Conservation (phyloP, 2,888 invertebrate species). For the Oligia latruncula region DNA sequence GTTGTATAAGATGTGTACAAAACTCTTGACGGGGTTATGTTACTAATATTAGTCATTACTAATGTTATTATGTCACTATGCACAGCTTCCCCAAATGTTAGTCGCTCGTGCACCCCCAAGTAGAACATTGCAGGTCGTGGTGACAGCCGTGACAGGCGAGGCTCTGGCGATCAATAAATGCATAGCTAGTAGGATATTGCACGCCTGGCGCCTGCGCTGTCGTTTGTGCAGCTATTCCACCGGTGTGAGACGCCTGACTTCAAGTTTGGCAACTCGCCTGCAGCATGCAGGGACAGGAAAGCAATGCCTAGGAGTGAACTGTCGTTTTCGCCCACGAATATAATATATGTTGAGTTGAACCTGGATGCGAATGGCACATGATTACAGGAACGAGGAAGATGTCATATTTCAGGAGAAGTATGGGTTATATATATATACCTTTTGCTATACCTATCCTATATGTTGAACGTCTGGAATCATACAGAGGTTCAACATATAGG, state of each 20-base stretch:
- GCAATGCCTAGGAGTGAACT: background rate
- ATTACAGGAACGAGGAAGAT: background rate
- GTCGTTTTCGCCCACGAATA: background rate
- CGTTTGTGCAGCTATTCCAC: background rate
- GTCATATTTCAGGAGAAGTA: background rate
- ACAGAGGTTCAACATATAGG: too few relatives aligned
- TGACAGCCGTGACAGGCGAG: background rate
- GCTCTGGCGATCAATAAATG: background rate
- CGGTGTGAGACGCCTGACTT: background rate
- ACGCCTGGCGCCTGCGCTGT: background rate
- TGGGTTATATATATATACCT: too few relatives aligned
- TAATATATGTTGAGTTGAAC: too few relatives aligned
- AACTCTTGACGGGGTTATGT: background rate
- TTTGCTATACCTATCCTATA: too few relatives aligned
- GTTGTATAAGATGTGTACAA: background rate
- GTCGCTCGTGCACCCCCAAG: background rate
- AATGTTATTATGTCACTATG: background rate
- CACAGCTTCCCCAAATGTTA: background rate
- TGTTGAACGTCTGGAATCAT: background rate
- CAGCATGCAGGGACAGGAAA: background rate
- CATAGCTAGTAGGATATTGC: background rate
- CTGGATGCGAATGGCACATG: background rate
- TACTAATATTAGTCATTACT: background rate
- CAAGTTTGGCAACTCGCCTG: background rate
- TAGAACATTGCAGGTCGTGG: background rate